Evolutionary conservation across 1,140 invertebrate species (phyloP), one percentile per base, ranked within the genome.

Genomic region (Conus betulinus): DNA sequence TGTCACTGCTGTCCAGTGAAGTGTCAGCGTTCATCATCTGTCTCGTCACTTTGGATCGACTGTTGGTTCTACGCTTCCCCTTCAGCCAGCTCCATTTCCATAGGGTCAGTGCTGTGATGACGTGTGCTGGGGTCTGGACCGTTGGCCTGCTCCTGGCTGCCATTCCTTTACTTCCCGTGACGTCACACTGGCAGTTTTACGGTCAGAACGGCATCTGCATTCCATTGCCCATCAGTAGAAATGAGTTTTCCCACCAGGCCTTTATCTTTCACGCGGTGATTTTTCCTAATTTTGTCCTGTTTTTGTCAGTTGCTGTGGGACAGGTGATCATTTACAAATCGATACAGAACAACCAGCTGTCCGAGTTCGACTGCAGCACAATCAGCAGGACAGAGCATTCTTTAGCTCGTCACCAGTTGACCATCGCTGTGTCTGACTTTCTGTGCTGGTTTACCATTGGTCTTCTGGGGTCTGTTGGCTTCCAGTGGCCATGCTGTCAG

Each of bases 1-100:
- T 93, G 23, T 87, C 92, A 17, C 91, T 91, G 11, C 60, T 93
- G 17, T 93, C 93, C 15, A 91, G 89, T 63, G 92, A 94, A 78
- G 87, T 89, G 3, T 93, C 93, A 4, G 90, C 91, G 15, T 84
- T 92, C 51, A 91, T 92, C 71, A 87, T 94, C 0, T 89, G 87
- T 39, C 84, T 94, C 82, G 57, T 84, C 57, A 84, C 82, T n/a
- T 20, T 84, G 17, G 93, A 94, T 78, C 83, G 93, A 5, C 90
- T 92, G 74, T 27, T 93, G 3, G 90, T 88, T 15, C 89, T 94
- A 51, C 89, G 91, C 23, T 94, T 91, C 84, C 93, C 93, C 0
- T 93, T 94, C 71, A 85, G 90, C n/a, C 82, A 25, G 10, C 8
- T 78, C 20, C 76, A 90, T 7, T 76, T 88, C 13, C 87, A 76